A percentile compares a stretch with the other conserved stretches of the same genome.
Evolutionary conservation across 2,888 invertebrate genomes (phyloP).

Genomic region (Apotomis capreana): DNA sequence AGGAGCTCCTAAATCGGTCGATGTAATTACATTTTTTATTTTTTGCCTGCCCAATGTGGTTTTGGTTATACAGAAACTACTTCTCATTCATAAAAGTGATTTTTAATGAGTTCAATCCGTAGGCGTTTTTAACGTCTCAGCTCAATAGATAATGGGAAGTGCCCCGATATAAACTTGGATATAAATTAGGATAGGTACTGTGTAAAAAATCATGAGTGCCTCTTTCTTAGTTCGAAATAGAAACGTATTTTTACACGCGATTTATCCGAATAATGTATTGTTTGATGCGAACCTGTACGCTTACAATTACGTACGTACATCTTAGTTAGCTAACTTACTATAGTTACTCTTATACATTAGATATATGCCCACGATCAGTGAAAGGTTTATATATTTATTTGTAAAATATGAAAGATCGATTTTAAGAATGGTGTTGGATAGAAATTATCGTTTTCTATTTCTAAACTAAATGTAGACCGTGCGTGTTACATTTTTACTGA

Average conservation of each 20-base stretch:
- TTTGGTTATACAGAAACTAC: neutral
- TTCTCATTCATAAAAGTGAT: neutral
- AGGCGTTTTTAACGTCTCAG: neutral
- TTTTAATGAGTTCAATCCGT: neutral
- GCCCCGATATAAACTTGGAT: neutral
- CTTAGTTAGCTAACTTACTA: conserved; percentile 21
- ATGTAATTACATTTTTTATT: neutral
- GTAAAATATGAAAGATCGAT: conserved; percentile 29
- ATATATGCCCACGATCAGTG: conserved; percentile 4
- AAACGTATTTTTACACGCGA: conserved; percentile 21
- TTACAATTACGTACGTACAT: conserved; percentile 22
- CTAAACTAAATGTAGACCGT: neutral
- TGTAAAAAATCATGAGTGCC: conserved; percentile 6
- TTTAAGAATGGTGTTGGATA: conserved; percentile 19
- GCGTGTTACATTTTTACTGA: conserved; percentile 6
- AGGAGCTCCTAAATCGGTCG: neutral
- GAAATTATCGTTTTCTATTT: neutral
- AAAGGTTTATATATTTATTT: conserved; percentile 22
- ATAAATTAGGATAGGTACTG: neutral
- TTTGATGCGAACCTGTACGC: conserved; percentile 21
- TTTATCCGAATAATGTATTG: conserved; percentile 9
- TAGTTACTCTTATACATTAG: neutral
- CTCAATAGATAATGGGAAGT: neutral
- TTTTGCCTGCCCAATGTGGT: neutral
- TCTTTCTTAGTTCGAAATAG: conserved; percentile 18